These are phyloP conservation scores for Coreius guichenoti DNA, from an alignment of 2,797 vertebrate genomes.

Conservation along the genomic window DNA sequence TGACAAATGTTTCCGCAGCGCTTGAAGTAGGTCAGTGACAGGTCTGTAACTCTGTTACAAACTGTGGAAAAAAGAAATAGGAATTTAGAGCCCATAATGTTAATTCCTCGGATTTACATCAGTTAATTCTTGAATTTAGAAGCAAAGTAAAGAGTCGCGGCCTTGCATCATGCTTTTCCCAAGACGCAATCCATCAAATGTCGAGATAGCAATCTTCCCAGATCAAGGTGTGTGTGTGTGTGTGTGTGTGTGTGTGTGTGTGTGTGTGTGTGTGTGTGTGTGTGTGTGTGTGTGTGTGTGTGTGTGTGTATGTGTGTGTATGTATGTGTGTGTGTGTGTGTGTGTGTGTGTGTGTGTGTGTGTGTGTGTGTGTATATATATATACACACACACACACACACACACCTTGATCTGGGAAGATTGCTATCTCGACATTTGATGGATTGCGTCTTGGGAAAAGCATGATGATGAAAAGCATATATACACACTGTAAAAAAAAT, in stretches of 20 bases:
- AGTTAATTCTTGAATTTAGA: background rate
- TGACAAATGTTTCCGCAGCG: conserved; percentile 95
- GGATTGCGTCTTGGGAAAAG: background rate
- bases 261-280: too few species aligned
- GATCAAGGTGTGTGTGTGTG: background rate
- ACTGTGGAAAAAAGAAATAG: conserved; percentile 75
- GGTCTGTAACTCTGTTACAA: conserved; percentile 96
- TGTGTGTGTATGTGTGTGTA: too few species aligned
- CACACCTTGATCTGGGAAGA: background rate
- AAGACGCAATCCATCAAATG: background rate
- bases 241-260: too few species aligned
- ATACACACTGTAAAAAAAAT: too few species aligned
- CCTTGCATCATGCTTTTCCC: background rate
- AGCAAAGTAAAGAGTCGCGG: background rate
- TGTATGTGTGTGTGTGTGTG: too few species aligned
- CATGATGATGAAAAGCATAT: too few species aligned
- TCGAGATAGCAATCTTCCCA: background rate
- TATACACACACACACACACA: too few species aligned
- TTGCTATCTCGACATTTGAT: background rate
- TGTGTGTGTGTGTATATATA: too few species aligned
- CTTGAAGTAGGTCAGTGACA: conserved; percentile 97
- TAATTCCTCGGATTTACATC: background rate
- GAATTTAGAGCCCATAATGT: background rate
- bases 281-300: too few species aligned
- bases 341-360: too few species aligned